A percentile compares a stretch with the other conserved stretches of the same genome.
phyloP scores from a whole-genome alignment of 2,888 invertebrate genomes.

The Mimumesa dahlbomi region DNA sequence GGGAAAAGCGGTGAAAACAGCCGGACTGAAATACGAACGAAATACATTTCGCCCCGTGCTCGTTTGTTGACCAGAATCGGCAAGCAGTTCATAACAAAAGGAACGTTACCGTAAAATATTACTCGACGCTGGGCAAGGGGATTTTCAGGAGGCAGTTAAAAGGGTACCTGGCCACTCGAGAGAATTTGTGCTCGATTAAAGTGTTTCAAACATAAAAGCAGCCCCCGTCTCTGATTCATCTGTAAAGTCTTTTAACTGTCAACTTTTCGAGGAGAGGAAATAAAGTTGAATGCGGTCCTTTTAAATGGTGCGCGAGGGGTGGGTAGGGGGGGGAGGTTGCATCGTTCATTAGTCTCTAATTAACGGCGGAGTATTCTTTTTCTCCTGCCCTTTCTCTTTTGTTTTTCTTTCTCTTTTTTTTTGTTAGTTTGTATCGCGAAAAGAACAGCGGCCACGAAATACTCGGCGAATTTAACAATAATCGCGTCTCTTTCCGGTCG shows the following conservation, averaged over 20 bases:
- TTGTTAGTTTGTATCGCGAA: constrained; percentile 28
- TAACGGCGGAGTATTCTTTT: no score
- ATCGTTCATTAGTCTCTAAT: constrained; percentile 42
- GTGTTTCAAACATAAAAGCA: constrained; percentile 39
- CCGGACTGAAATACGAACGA: neutral
- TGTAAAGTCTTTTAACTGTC: constrained; percentile 31
- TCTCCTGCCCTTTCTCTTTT: no score
- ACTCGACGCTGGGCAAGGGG: neutral
- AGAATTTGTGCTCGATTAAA: constrained; percentile 39
- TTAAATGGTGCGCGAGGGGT: no score
- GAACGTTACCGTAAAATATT: constrained; percentile 6
- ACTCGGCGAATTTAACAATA: constrained; percentile 26
- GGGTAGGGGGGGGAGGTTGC: neutral
- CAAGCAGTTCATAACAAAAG: neutral
- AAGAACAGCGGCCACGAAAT: constrained; percentile 11
- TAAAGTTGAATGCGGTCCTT: constrained; percentile 14
- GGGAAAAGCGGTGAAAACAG: no score
- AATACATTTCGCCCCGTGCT: neutral
- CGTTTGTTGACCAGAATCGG: constrained; percentile 8
- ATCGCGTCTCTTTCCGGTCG: neutral
- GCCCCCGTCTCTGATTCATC: constrained; percentile 22
- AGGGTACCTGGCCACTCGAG: constrained; percentile 13
- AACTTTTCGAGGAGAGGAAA: constrained; percentile 28
- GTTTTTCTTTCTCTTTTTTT: no score
- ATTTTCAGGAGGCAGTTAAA: constrained; percentile 17